These are phyloP conservation scores for Copidosoma floridanum DNA, from an alignment of 1,140 invertebrate genomes.

Conservation along the genomic window DNA sequence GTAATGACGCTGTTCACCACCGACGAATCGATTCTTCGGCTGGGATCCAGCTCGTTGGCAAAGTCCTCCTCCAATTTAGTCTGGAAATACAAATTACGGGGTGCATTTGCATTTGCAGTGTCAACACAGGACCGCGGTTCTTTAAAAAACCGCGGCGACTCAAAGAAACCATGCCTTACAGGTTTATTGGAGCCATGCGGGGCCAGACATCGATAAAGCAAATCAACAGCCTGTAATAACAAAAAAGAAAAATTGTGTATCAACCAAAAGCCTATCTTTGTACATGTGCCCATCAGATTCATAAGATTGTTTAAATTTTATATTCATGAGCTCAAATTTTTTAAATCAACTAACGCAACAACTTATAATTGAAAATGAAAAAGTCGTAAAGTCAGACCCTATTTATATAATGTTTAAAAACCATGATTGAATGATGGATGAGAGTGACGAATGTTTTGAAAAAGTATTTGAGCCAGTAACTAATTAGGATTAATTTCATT, in stretches of 20 bases:
- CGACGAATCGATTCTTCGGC: conserved; percentile 24
- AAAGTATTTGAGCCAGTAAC: no score
- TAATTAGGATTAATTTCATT: no score
- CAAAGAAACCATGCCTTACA: conserved; percentile 59
- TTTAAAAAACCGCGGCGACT: conserved; percentile 33
- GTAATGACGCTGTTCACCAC: conserved; percentile 15
- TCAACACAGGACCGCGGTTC: no score
- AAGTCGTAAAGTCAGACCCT: no score
- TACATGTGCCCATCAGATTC: no score
- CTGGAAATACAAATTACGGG: conserved; percentile 37
- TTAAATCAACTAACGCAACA: no score
- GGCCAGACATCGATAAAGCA: conserved; percentile 58
- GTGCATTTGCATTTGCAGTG: neutral
- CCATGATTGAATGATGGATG: no score
- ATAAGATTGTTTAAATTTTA: no score
- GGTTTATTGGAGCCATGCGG: conserved; percentile 58
- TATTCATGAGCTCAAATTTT: no score
- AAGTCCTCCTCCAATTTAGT: conserved; percentile 54
- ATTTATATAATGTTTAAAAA: no score
- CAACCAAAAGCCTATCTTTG: conserved; percentile 48
- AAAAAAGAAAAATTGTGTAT: conserved; percentile 56
- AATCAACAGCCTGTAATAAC: conserved; percentile 58
- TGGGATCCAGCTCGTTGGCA: conserved; percentile 40
- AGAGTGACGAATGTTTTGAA: no score
- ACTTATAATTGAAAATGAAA: no score